Base-by-base conservation (phyloP, 2,888 invertebrate species). In the Cryptocheilus praepositus region DNA sequence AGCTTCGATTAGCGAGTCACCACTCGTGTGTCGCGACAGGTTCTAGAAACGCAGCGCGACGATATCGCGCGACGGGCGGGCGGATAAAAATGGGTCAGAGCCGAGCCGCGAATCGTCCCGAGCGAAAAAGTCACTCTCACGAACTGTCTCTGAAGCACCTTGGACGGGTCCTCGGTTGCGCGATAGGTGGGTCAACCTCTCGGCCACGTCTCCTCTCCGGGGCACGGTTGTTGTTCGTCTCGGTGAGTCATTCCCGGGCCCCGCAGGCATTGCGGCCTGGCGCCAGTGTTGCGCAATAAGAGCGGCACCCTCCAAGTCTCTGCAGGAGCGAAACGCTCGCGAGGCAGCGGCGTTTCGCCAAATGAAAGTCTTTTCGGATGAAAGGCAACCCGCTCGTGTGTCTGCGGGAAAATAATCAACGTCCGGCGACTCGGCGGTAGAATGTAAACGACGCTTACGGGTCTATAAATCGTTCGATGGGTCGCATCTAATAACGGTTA, bases 241-340 rank as follows among this genome's bases (percentile, higher is more conserved):
- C 80, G 84, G 82, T 87, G 86, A 87, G 86, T 87, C 86, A 86
- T 82, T 83, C 80, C 16, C 61, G 71, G 76, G 75, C 78, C 81
- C 80, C 74, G 82, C 70, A 70, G 71, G 82, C 84, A 71, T 77
- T 79, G 80, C 81, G 78, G 81, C 77, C 82, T 86, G 87, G 87
- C 87, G 87, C 87, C 87, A 84, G 81, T 76, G 72, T 87, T 87
- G 86, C 85, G 86, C 85, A 86, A 86, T 67, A 54, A 56, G 28
- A 57, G 66, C 67, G 72, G 71, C 83, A 79, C 83, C 79, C 80
- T 80, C 62, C 36, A 11, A 36, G 11, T 8, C 36, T 36, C 36
- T 36, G 68, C 61, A 53, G 22, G 28, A 57, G 54, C 36, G 36
- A 36, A 36, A 36, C 36, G 36, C 25, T 25, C 36, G 36, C 45